phyloP scores from a whole-genome alignment of 2,888 invertebrate genomes.

The Trissoscelio sp. region DNA sequence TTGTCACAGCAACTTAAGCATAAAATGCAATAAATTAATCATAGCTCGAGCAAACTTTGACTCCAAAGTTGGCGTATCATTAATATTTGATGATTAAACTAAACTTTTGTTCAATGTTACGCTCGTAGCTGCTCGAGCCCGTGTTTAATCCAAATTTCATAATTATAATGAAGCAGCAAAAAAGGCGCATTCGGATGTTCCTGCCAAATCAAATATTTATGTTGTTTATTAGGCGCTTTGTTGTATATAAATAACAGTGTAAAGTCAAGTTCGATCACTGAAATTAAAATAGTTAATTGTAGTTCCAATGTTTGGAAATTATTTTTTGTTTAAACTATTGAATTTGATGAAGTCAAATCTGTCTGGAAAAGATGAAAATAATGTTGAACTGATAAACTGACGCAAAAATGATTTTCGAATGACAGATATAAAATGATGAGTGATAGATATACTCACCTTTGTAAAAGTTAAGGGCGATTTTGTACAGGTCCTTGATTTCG shows the following conservation, averaged over 20 bases:
- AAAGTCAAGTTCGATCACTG: too few species aligned
- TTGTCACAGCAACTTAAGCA: background rate
- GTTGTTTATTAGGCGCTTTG: too few species aligned
- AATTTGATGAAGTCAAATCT: background rate
- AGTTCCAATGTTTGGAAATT: too few species aligned
- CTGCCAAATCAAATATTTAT: background rate
- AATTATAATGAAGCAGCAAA: background rate
- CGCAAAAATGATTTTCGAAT: slow-evolving; percentile 9
- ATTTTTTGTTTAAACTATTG: too few species aligned
- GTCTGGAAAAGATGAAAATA: background rate
- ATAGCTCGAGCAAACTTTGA: background rate
- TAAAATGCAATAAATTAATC: background rate
- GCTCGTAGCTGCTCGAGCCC: too few species aligned
- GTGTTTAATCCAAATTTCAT: background rate
- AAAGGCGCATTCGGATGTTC: background rate
- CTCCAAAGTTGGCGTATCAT: background rate
- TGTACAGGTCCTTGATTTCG: slow-evolving; percentile 90
- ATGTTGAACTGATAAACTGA: background rate
- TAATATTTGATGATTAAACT: slow-evolving; percentile 10
- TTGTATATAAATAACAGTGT: too few species aligned
- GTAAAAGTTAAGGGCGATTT: slow-evolving; percentile 94
- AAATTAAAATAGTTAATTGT: too few species aligned
- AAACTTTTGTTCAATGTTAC: slow-evolving; percentile 31
- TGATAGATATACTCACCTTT: slow-evolving; percentile 88
- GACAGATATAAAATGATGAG: slow-evolving; percentile 5